A percentile compares a stretch with the other conserved stretches of the same genome.
Evolutionary conservation across 1,140 invertebrate genomes (phyloP).

Genomic region (Philopotamus ludificatus): DNA sequence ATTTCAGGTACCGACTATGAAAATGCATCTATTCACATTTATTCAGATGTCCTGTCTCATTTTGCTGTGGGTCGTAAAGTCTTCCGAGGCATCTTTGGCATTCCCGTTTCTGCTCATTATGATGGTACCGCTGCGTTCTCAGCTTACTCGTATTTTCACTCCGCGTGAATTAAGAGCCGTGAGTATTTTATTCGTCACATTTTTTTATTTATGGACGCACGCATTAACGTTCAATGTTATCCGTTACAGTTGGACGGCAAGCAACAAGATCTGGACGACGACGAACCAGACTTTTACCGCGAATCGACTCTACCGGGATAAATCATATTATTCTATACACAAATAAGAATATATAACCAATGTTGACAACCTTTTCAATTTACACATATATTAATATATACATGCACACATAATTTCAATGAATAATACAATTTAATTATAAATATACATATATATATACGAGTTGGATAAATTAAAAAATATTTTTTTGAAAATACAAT

Average conservation of each 20-base stretch:
- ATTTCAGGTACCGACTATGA: constrained; percentile 78
- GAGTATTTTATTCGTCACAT: constrained; percentile 48
- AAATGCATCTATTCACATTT: constrained; percentile 89
- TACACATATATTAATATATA: too few species aligned
- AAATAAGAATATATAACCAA: too few species aligned
- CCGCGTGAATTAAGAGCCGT: constrained; percentile 78
- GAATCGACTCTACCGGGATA: constrained; percentile 78
- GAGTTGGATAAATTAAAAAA: too few species aligned
- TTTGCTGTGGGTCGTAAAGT: constrained; percentile 84
- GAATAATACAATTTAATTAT: too few species aligned
- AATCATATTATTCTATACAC: too few species aligned
- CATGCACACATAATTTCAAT: too few species aligned
- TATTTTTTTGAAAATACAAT: too few species aligned
- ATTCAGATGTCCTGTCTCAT: constrained; percentile 79
- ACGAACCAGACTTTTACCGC: constrained; percentile 91
- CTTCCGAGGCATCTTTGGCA: constrained; percentile 79
- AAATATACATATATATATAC: too few species aligned
- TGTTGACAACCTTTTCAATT: too few species aligned
- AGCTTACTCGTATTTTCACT: constrained; percentile 74
- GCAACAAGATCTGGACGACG: constrained; percentile 74
- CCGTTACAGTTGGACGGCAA: constrained; percentile 73
- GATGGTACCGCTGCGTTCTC: constrained; percentile 82
- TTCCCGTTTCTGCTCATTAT: constrained; percentile 91
- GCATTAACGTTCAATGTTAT: neutral
- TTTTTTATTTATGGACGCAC: neutral